phyloP scores from a whole-genome alignment of 2,888 invertebrate genomes.

The Dromius quadrimaculatus region DNA sequence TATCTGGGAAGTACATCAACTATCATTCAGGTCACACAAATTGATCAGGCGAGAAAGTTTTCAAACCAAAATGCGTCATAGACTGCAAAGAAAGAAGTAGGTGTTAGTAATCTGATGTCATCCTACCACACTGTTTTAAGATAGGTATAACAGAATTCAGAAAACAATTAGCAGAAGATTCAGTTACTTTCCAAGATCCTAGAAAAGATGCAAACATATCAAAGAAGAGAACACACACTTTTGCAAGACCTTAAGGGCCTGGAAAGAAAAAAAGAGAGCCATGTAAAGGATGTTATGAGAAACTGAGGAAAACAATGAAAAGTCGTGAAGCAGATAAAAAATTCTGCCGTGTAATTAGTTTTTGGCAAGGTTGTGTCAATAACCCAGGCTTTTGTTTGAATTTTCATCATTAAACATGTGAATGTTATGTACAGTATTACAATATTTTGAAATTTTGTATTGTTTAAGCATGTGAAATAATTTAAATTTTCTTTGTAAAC shows the following conservation, averaged over 20 bases:
- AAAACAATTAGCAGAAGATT: too few species aligned
- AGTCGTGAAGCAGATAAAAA: background rate
- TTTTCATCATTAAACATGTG: too few species aligned
- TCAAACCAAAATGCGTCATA: constrained; percentile 2
- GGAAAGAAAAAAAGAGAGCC: background rate
- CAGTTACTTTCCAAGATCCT: too few species aligned
- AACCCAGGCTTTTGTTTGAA: background rate
- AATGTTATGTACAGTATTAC: too few species aligned
- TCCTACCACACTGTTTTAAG: background rate
- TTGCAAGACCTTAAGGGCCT: background rate
- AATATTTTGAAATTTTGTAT: too few species aligned
- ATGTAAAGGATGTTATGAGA: background rate
- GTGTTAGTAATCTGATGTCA: background rate
- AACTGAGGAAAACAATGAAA: background rate
- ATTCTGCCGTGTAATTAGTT: background rate
- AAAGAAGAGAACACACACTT: background rate
- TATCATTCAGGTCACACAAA: too few species aligned
- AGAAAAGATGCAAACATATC: background rate
- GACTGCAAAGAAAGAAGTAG: background rate
- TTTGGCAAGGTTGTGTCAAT: background rate
- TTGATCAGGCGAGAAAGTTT: background rate
- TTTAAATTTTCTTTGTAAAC: too few species aligned
- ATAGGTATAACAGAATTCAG: too few species aligned
- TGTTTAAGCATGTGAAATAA: too few species aligned
- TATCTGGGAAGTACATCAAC: too few species aligned